Evolutionary conservation across 1,140 invertebrate species (phyloP).

Genomic region (Laupala kohalensis): DNA sequence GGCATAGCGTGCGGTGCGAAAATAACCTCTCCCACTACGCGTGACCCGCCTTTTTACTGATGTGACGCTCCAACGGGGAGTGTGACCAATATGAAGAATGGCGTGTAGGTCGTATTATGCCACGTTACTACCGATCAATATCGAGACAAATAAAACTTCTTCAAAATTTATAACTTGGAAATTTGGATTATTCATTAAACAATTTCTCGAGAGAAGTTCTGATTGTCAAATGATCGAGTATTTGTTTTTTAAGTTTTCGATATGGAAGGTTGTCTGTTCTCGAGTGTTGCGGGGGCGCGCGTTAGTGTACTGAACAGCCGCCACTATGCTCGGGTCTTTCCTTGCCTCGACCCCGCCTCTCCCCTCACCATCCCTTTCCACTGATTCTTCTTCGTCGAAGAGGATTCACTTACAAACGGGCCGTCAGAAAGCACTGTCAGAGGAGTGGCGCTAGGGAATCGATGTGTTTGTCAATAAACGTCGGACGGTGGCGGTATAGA

Average conservation of each 20-base stretch:
- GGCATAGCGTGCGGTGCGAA: slow-evolving; percentile 2
- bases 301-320: not conserved
- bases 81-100: slow-evolving; percentile 29
- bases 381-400: slow-evolving; percentile 24
- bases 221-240: too few species aligned
- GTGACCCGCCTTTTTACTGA: not conserved
- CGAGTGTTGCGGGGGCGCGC: slow-evolving; percentile 24
- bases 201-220: not conserved
- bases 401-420: slow-evolving; percentile 26
- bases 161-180: slow-evolving; percentile 1
- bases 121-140: slow-evolving; percentile 6
- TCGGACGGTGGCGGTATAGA: not conserved
- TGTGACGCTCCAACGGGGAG: slow-evolving; percentile 20
- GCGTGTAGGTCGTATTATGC: slow-evolving; percentile 15
- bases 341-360: not conserved
- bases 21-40: slow-evolving; percentile 5
- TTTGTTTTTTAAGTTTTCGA: too few species aligned
- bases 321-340: not conserved
- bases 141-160: slow-evolving; percentile 23
- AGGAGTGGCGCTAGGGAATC: not conserved
- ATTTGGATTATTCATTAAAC: not conserved
- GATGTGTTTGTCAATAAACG: not conserved
- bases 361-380: not conserved
- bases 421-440: slow-evolving; percentile 8
- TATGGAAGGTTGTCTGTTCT: too few species aligned